Evolutionary conservation across 2,113 vertebrate genomes (phyloP).

Genomic region (Nycticorax nycticorax): DNA sequence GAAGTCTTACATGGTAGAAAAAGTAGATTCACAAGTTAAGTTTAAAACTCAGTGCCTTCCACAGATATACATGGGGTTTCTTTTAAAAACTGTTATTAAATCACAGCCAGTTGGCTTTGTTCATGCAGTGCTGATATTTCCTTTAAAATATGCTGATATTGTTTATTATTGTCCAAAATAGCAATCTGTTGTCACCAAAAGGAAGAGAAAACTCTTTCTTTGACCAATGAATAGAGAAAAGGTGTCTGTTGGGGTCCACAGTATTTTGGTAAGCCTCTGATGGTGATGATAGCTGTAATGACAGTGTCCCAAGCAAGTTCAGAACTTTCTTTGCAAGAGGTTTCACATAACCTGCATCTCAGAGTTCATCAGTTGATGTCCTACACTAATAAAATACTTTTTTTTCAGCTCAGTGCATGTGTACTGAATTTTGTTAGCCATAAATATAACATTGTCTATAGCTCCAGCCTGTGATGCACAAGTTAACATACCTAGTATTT

Average conservation of each 20-base stretch:
- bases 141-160: not conserved
- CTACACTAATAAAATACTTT: not conserved
- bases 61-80: not conserved
- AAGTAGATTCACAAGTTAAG: not conserved
- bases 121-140: not conserved
- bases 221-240: not conserved
- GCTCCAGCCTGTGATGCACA: not conserved
- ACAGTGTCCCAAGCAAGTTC: not conserved
- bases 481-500: not conserved
- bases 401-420: not conserved
- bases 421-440: not conserved
- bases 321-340: not conserved
- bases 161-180: not conserved
- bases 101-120: not conserved
- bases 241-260: accelerated
- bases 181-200: not conserved
- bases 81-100: not conserved
- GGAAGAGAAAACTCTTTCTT: not conserved
- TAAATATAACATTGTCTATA: not conserved
- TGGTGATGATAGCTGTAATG: accelerated
- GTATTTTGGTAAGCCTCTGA: not conserved
- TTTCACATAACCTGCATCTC: not conserved
- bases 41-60: not conserved
- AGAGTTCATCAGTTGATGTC: not conserved
- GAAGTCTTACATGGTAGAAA: not conserved